Conservation (phyloP, 1,140 invertebrate genomes). For the Bombus soroeensis region DNA sequence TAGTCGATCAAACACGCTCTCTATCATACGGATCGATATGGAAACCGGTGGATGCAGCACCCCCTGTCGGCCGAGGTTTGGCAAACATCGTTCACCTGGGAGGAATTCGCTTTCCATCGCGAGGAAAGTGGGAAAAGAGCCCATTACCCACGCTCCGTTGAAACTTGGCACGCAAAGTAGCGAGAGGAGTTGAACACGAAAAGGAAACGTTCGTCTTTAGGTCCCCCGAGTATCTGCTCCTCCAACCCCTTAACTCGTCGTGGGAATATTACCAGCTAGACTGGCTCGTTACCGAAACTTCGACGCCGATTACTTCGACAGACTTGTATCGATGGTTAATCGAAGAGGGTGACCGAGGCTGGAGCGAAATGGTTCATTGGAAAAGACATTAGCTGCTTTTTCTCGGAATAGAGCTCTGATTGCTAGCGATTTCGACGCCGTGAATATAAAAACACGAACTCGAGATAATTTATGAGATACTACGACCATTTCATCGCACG, state of each 20-base stretch:
- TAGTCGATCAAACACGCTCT: neutral
- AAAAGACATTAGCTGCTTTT: neutral
- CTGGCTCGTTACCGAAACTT: constrained; percentile 65
- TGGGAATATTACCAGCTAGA: constrained; percentile 67
- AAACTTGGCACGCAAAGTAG: constrained; percentile 30
- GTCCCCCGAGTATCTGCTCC: constrained; percentile 28
- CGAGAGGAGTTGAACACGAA: neutral
- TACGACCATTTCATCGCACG: neutral
- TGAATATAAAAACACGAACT: neutral
- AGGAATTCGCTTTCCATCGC: neutral
- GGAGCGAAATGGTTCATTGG: neutral
- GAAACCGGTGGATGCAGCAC: neutral
- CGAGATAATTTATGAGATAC: neutral
- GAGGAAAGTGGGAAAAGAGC: neutral
- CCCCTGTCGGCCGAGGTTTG: neutral
- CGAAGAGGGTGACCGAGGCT: constrained; percentile 15
- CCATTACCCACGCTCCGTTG: constrained; percentile 24
- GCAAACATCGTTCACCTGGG: constrained; percentile 1
- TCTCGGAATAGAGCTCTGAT: neutral
- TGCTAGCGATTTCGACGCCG: neutral
- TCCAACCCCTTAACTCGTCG: constrained; percentile 22
- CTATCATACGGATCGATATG: constrained; percentile 55
- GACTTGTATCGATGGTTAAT: constrained; percentile 63
- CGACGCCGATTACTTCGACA: constrained; percentile 40
- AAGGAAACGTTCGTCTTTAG: constrained; percentile 4